Base-by-base conservation (phyloP, 1,140 invertebrate species). In the Tetranychus cinnabarinus region DNA sequence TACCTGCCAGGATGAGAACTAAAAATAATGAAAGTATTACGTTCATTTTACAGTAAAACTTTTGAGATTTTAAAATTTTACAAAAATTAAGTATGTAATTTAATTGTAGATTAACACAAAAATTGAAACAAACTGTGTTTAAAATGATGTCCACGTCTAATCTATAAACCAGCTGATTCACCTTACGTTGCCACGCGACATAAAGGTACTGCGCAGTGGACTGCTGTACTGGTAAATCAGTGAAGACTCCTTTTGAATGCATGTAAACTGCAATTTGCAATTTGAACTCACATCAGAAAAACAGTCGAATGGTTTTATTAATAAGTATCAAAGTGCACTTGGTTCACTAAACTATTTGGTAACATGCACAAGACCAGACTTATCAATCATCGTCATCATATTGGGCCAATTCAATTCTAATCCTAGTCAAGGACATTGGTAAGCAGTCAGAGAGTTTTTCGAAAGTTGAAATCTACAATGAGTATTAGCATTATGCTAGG, bases 361-460 rank as follows among this genome's bases (percentile, higher is more conserved):
- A 15, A 62, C 70, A n/a, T 62, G 65, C 0, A 75, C 73, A 13
- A 58, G 75, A 35, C 75, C 75, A 56, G 75, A 77, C 64, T 72
- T 77, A 33, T 61, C 71, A 2, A 75, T 65, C 67, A 67, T 72
- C 35, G 72, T 76, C 0, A 71, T 67, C 63, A 69, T 67, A 47
- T 62, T 76, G 15, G 72, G 71, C 59, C 72, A 74, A 64, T 77
- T 73, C 62, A 71, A 72, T 63, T 69, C 68, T 50, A 68, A 65
- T 63, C 70, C 68, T 62, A 55, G 42, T 39, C 8, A 62, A 47
- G 46, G 48, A 39, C 73, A 77, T 65, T 75, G 72, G 70, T 64
- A 61, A 4, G 67, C 70, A 62, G 71, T 68, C 0, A 77, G 60
- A 58, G 74, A 57, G 64, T 77, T 0, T 62, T 76, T 35, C 65